A percentile compares a stretch with the other conserved stretches of the same genome.
These are phyloP conservation scores for Acanthopagrus latus DNA, from an alignment of 2,797 vertebrate genomes.

Conservation along the genomic window DNA sequence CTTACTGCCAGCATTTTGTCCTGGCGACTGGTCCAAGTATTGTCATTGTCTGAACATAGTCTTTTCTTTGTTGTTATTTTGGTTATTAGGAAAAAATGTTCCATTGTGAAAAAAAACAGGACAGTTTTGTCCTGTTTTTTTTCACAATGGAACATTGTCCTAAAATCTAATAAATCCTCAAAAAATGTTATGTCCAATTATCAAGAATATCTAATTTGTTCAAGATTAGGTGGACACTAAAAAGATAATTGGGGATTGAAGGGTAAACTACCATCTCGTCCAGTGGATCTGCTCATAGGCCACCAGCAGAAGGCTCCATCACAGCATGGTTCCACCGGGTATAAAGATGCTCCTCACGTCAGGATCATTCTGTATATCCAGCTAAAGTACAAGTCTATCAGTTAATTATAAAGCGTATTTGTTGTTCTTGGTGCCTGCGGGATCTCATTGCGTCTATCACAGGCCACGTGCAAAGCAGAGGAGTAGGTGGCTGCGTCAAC, in stretches of 20 bases:
- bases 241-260: neutral
- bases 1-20: no score
- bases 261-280: neutral
- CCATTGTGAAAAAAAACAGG: neutral
- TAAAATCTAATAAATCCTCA: neutral
- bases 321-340: neutral
- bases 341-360: neutral
- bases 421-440: conserved; percentile 12
- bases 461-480: conserved; percentile 41
- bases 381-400: no score
- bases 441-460: conserved; percentile 17
- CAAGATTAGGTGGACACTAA: neutral
- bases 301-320: neutral
- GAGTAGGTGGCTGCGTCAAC: conserved; percentile 35
- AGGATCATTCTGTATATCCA: neutral
- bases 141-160: no score
- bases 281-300: neutral
- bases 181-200: neutral
- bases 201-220: neutral
- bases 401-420: conserved; percentile 12
- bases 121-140: no score
- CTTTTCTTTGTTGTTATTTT: neutral
- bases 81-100: neutral
- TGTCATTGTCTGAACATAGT: no score
- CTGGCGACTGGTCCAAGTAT: no score